Conservation (phyloP, 2,888 invertebrate species). For the Rugalucina vietnamica region DNA sequence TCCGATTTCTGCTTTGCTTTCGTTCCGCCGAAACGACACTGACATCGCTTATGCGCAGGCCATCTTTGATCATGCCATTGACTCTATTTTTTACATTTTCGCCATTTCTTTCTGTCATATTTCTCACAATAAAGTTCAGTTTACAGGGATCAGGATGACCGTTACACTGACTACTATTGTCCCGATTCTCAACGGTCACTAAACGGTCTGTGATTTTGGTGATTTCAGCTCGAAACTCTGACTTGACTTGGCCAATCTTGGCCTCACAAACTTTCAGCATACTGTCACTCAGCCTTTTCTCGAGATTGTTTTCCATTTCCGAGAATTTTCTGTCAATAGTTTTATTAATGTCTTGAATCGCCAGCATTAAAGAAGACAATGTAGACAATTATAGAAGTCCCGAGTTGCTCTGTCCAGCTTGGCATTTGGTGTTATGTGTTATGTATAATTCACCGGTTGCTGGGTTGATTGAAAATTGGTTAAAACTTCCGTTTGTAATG, state of each 20-base stretch:
- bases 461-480: too few relatives aligned
- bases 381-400: too few relatives aligned
- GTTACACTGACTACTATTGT: neutral
- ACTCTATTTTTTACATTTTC: constrained; percentile 2
- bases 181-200: constrained; percentile 9
- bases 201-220: neutral
- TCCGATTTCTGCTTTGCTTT: neutral
- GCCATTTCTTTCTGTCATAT: neutral
- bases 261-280: neutral
- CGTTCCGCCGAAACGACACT: neutral
- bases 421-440: too few relatives aligned
- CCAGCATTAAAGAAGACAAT: neutral
- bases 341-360: neutral
- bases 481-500: too few relatives aligned
- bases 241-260: neutral
- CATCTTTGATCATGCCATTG: neutral
- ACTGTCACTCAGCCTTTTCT: constrained; percentile 1
- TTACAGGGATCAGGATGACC: neutral
- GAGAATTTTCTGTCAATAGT: neutral
- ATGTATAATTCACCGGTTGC: too few relatives aligned
- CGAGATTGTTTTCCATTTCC: neutral
- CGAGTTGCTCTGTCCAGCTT: too few relatives aligned
- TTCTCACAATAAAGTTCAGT: neutral
- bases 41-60: neutral
- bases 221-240: neutral